Evolutionary conservation across 2,888 invertebrate species (phyloP), one percentile per base, ranked within the genome.

Genomic region (Craniophora ligustri): DNA sequence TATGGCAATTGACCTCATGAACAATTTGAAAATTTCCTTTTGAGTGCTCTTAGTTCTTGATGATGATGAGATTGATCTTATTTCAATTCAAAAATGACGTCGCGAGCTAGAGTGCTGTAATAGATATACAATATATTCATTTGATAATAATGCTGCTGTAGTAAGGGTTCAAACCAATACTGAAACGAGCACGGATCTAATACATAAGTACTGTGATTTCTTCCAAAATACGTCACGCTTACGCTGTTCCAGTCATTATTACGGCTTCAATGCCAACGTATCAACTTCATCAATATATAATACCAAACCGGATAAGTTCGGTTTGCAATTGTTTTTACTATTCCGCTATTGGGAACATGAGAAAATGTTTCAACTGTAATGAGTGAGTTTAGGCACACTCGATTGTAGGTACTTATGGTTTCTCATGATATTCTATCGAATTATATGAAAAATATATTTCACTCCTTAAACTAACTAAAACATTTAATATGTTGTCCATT

Each of bases 341-440:
- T n/a, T n/a, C n/a, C n/a, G n/a, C n/a, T 7, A 30, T 44, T 39
- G 39, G 18, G 30, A 30, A 34, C 39, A 44, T 26, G 64, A 45
- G 64, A 63, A 42, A 18, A 36, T 32, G 13, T 55, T 16, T 15
- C 14, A 13, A 10, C 26, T 8, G 21, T 35, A 31, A 64, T 59
- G 46, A 59, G 30, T 46, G 56, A 63, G 56, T 13, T 30, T 14
- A 31, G 21, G 3, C 35, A 46, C 59, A 56, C 64, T 59, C 59
- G 63, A 42, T 31, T 39, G 18, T n/a, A n/a, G n/a, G n/a, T 6
- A 18, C 19, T 21, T 21, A 14, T 21, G 55, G 56, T 63, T 59
- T 64, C 56, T 19, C 30, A 45, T 40, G 7, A 30, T 18, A 28
- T 21, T 26, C n/a, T n/a, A n/a, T 26, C 26, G n/a, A 26, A 10